A percentile compares a stretch with the other conserved stretches of the same genome.
Evolutionary conservation across 2,113 vertebrate genomes (phyloP).

Genomic region (Alces alces): DNA sequence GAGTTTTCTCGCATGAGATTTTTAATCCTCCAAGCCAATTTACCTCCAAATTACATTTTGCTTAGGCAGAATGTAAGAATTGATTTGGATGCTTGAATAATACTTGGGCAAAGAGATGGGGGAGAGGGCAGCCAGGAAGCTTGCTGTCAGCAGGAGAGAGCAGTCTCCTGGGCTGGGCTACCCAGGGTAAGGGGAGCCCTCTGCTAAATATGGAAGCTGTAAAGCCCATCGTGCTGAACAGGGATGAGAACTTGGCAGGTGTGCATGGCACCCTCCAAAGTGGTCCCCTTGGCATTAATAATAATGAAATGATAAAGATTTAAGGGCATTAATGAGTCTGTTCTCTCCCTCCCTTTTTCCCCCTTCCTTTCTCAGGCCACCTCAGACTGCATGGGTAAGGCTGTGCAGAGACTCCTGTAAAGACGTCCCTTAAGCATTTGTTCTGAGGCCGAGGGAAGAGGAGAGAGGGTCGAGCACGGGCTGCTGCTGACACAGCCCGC

Average conservation of each 20-base stretch:
- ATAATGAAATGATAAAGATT: not conserved
- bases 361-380: not conserved
- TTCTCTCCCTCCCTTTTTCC: too few relatives aligned
- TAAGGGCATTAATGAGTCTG: rapidly evolving
- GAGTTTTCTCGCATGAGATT: rapidly evolving
- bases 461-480: rapidly evolving
- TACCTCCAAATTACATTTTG: not conserved
- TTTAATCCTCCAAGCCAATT: not conserved
- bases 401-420: rapidly evolving
- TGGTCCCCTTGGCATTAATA: not conserved
- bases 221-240: rapidly evolving
- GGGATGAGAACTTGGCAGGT: rapidly evolving
- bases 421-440: rapidly evolving
- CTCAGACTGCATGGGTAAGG: rapidly evolving
- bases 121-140: rapidly evolving
- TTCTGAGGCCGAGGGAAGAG: not conserved
- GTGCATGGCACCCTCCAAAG: not conserved
- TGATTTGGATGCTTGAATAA: not conserved
- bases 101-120: not conserved
- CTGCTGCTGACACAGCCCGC: not conserved
- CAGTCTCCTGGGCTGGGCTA: rapidly evolving
- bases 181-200: rapidly evolving
- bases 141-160: not conserved
- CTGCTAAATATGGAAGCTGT: not conserved
- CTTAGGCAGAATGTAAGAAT: not conserved